Percentiles rank a stretch among this genome's conserved stretches.
phyloP scores from a whole-genome alignment of 2,888 invertebrate species.

The Ferdinandea cuprea region DNA sequence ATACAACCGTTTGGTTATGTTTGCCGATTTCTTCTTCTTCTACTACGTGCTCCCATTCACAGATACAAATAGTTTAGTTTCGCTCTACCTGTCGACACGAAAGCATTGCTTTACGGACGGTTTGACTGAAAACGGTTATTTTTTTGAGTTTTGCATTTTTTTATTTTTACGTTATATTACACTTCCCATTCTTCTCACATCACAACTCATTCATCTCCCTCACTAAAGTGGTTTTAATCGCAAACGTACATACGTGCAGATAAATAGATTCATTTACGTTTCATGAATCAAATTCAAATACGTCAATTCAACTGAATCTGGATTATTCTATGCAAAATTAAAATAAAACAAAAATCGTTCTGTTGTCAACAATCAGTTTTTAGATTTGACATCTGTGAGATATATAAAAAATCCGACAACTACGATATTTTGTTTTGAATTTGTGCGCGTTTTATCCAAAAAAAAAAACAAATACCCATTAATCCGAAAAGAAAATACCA shows the following conservation, averaged over 20 bases:
- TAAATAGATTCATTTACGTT: conserved; percentile 7
- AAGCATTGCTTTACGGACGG: conserved; percentile 52
- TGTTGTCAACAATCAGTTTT: conserved; percentile 14
- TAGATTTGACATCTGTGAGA: conserved; percentile 43
- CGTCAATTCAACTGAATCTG: conserved; percentile 25
- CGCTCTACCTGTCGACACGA: conserved; percentile 71
- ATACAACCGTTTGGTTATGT: conserved; percentile 13
- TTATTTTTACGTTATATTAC: conserved; percentile 56
- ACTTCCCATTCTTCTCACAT: conserved; percentile 1
- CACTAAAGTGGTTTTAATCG: background rate
- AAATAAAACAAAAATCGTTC: conserved; percentile 20
- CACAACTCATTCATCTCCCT: conserved; percentile 7
- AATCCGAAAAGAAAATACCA: conserved; percentile 51
- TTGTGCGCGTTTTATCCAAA: conserved; percentile 41
- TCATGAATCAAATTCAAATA: conserved; percentile 18
- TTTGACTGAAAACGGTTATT: conserved; percentile 42
- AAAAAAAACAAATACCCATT: conserved; percentile 30
- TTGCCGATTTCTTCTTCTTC: conserved; percentile 13
- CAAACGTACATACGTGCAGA: background rate
- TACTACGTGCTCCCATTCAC: conserved; percentile 67
- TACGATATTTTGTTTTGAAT: conserved; percentile 46
- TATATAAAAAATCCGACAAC: conserved; percentile 14
- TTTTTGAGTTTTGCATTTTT: conserved; percentile 61
- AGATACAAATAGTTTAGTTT: conserved; percentile 72
- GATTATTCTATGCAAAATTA: background rate